Conservation (phyloP, 1,140 invertebrate species). For the Aphelinus atriplicis region DNA sequence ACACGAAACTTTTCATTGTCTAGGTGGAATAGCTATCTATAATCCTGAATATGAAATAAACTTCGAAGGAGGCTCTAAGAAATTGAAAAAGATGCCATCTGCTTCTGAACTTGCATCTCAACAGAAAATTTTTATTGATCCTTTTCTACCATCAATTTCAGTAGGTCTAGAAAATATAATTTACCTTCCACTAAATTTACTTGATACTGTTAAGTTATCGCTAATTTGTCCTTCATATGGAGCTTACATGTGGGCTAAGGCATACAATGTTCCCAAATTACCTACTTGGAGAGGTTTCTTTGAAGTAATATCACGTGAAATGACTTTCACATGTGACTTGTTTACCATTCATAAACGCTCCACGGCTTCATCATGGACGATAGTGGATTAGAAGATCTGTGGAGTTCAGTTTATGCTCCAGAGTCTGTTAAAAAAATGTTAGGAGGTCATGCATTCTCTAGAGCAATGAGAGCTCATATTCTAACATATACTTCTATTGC, state of each 20-base stretch:
- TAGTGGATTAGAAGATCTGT: conserved; percentile 56
- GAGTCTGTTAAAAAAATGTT: too few species aligned
- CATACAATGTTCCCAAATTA: neutral
- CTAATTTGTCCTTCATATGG: neutral
- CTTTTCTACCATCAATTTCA: neutral
- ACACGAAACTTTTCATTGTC: conserved; percentile 37
- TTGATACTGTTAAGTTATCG: neutral
- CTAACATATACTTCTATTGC: too few species aligned
- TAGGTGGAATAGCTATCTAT: conserved; percentile 39
- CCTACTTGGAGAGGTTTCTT: conserved; percentile 39
- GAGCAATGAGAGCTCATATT: too few species aligned
- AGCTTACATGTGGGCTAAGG: conserved; percentile 23
- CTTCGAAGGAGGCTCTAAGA: conserved; percentile 4
- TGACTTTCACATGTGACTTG: conserved; percentile 20
- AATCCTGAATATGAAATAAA: conserved; percentile 3
- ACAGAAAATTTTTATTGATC: neutral
- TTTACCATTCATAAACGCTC: conserved; percentile 40
- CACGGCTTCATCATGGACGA: conserved; percentile 57
- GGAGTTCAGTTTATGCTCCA: neutral
- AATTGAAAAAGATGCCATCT: neutral
- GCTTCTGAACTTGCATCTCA: neutral
- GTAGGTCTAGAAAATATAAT: neutral
- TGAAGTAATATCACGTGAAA: conserved; percentile 17
- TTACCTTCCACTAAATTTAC: neutral
- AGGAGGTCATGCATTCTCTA: too few species aligned